Conservation (phyloP, 1,140 invertebrate species). For the Panagrolaimus sp. region DNA sequence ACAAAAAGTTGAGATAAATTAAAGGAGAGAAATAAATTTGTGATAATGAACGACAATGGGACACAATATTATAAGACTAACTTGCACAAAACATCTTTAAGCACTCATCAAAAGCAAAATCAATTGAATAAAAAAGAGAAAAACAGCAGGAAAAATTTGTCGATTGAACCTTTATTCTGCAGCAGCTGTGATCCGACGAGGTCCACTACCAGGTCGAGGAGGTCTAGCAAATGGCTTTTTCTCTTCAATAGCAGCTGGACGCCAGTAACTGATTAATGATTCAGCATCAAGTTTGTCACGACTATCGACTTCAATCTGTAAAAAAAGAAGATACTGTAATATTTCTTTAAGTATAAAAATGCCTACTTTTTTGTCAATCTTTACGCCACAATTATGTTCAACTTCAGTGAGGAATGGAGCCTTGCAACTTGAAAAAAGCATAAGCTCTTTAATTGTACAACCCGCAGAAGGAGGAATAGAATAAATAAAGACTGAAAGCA, state of each 20-base stretch:
- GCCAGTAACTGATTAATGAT: constrained; percentile 44
- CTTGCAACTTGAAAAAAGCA: constrained; percentile 58
- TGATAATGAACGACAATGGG: constrained; percentile 1
- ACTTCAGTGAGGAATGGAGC: constrained; percentile 52
- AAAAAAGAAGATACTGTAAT: not conserved
- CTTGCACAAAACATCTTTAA: constrained; percentile 10
- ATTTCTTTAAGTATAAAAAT: not conserved
- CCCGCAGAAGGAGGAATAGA: constrained; percentile 54
- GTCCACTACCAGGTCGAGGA: constrained; percentile 33
- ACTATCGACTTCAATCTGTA: constrained; percentile 58
- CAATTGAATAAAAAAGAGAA: not conserved
- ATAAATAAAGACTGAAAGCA: constrained; percentile 57
- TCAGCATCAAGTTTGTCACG: constrained; percentile 51
- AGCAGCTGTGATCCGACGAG: constrained; percentile 39
- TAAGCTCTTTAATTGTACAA: constrained; percentile 57
- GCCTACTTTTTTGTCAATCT: constrained; percentile 55
- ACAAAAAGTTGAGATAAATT: not conserved
- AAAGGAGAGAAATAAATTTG: not conserved
- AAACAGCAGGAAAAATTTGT: not conserved
- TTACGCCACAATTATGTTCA: constrained; percentile 44
- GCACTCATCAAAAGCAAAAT: constrained; percentile 11
- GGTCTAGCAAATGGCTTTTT: constrained; percentile 18
- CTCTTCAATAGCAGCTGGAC: constrained; percentile 27
- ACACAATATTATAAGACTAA: constrained; percentile 3
- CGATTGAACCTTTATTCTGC: constrained; percentile 24